Base-by-base conservation (phyloP, 1,140 invertebrate species). In the Bactericera cockerelli region DNA sequence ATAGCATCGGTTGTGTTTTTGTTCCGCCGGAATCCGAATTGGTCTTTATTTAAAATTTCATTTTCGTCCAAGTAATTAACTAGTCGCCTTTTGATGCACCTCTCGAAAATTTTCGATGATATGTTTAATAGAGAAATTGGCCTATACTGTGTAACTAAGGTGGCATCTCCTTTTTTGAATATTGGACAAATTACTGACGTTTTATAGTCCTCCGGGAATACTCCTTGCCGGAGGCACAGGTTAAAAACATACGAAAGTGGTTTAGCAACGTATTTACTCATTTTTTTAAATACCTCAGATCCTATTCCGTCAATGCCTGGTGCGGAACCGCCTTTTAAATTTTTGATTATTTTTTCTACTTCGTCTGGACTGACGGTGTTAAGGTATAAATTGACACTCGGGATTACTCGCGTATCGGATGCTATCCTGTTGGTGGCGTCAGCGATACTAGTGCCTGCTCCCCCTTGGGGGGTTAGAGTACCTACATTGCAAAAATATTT, bases 111-210 rank as follows among this genome's bases (percentile, higher is more conserved):
- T n/a, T n/a, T n/a, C n/a, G n/a, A n/a, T n/a, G n/a, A n/a, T n/a
- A n/a, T n/a, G n/a, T n/a, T n/a, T n/a, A n/a, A n/a, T n/a, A n/a
- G 42, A 16, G 42, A 49, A 8, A 49, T 49, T 49, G 42, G 42
- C n/a, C 42, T 49, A n/a, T 6, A 49, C 6, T 49, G 6, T 16
- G n/a, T 49, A 16, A 49, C 19, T 16, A 49, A 22, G 22, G 42
- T 49, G n/a, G 42, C 22, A 49, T 19, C 42, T 19, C 42, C 42
- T 49, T 49, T 49, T 49, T 49, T 49, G 8, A 10, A 49, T 6
- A 49, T 49, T 6, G 42, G 42, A 49, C 42, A 6, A 4, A 49
- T 49, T 4, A 49, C 8, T n/a, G 42, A 4, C n/a, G 4, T 49
- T 22, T 49, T 49, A 22, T 49, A 49, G 6, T 49, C 4, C 4